Percentiles rank a stretch among this genome's conserved stretches.
Evolutionary conservation across 1,140 invertebrate genomes (phyloP).

Genomic region (Drosophila ogumai): DNA sequence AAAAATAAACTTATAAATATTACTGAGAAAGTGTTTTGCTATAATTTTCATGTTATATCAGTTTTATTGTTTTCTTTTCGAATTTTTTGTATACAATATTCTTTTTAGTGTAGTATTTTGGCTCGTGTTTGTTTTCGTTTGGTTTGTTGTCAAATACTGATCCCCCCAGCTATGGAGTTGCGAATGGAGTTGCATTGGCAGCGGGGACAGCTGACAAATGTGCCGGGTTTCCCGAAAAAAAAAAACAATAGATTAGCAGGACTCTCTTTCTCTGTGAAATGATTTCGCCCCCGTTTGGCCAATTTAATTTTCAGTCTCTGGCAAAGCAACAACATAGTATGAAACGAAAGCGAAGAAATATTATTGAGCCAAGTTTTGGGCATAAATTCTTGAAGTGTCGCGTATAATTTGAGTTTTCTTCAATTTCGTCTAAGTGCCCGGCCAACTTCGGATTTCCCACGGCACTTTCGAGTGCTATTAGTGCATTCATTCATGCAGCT

Average conservation of each 20-base stretch:
- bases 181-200: conserved; percentile 15
- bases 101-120: conserved; percentile 6
- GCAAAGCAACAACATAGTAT: background rate
- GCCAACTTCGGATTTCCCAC: conserved; percentile 32
- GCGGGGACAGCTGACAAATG: conserved; percentile 44
- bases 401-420: conserved; percentile 57
- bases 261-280: conserved; percentile 33
- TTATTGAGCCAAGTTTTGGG: conserved; percentile 55
- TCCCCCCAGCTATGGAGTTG: conserved; percentile 8
- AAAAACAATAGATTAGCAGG: conserved; percentile 37
- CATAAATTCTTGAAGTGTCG: conserved; percentile 73
- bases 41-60: no score
- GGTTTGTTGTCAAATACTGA: conserved; percentile 37
- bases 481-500: conserved; percentile 60
- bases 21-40: no score
- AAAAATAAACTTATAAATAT: no score
- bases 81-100: background rate
- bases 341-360: conserved; percentile 1
- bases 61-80: no score
- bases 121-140: conserved; percentile 42
- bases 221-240: conserved; percentile 9
- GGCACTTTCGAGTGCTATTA: conserved; percentile 55
- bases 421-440: conserved; percentile 46
- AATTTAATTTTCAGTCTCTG: conserved; percentile 40
- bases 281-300: conserved; percentile 8